These are phyloP conservation scores for Oligia fasciuncula DNA, from an alignment of 2,888 invertebrate genomes.

Conservation along the genomic window DNA sequence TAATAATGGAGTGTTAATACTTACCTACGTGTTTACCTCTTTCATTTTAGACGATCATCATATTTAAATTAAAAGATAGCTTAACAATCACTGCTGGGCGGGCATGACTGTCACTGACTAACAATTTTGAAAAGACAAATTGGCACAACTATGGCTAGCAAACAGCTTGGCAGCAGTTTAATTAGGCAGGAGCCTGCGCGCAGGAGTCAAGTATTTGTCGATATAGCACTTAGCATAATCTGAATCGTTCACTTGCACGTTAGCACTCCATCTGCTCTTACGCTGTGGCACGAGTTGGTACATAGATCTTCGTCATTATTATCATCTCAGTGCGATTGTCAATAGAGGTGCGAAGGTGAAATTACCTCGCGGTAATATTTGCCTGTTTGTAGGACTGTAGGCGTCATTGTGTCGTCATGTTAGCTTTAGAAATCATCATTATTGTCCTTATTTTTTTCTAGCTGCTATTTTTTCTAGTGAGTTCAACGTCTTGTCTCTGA, in stretches of 20 bases:
- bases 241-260: neutral
- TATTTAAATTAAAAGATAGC: neutral
- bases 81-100: neutral
- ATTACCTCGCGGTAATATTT: conserved; percentile 50
- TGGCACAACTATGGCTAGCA: neutral
- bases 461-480: neutral
- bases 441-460: neutral
- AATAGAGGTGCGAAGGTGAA: conserved; percentile 62
- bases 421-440: conserved; percentile 8
- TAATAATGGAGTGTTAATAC: conserved; percentile 38
- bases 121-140: neutral
- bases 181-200: neutral
- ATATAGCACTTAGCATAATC: neutral
- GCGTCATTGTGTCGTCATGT: conserved; percentile 44
- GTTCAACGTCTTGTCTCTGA: neutral
- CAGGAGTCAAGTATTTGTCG: neutral
- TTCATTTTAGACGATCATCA: neutral
- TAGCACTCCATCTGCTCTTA: conserved; percentile 17
- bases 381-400: conserved; percentile 22
- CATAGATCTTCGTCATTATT: conserved; percentile 36
- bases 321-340: conserved; percentile 44
- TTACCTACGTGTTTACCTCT: neutral
- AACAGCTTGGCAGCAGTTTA: neutral
- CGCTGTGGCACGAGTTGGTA: conserved; percentile 14
- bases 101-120: neutral